These are phyloP conservation scores for Phrynocephalus versicolor DNA, from an alignment of 2,113 vertebrate genomes.

Conservation along the genomic window DNA sequence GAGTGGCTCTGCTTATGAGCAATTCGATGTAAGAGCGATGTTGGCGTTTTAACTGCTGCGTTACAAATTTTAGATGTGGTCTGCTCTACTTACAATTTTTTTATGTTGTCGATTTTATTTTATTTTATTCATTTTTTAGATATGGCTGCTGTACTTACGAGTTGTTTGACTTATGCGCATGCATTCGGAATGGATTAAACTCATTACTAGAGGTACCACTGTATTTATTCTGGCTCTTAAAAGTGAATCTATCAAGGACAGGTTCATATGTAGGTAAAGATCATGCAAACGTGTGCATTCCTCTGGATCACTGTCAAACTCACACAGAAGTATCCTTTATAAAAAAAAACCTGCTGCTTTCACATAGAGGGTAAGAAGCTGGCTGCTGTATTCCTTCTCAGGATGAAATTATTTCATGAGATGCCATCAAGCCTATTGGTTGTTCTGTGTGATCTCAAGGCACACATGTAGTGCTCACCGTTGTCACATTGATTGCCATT, in stretches of 20 bases:
- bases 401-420: not conserved
- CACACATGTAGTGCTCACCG: not conserved
- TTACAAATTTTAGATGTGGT: too few relatives aligned
- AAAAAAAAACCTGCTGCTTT: not conserved
- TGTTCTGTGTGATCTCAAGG: not conserved
- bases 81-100: too few relatives aligned
- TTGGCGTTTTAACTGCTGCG: too few relatives aligned
- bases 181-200: too few relatives aligned
- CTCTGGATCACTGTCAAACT: not conserved
- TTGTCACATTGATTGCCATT: not conserved
- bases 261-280: not conserved
- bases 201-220: too few relatives aligned
- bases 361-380: not conserved
- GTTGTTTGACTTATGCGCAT: too few relatives aligned
- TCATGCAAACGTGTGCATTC: not conserved
- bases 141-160: too few relatives aligned
- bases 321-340: not conserved
- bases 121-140: too few relatives aligned
- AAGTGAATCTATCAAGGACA: not conserved
- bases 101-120: too few relatives aligned
- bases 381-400: not conserved
- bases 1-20: too few relatives aligned
- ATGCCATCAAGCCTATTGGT: too few relatives aligned
- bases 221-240: not conserved
- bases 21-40: too few relatives aligned